phyloP scores from a whole-genome alignment of 1,140 invertebrate species.

The Saccostrea glomerata region DNA sequence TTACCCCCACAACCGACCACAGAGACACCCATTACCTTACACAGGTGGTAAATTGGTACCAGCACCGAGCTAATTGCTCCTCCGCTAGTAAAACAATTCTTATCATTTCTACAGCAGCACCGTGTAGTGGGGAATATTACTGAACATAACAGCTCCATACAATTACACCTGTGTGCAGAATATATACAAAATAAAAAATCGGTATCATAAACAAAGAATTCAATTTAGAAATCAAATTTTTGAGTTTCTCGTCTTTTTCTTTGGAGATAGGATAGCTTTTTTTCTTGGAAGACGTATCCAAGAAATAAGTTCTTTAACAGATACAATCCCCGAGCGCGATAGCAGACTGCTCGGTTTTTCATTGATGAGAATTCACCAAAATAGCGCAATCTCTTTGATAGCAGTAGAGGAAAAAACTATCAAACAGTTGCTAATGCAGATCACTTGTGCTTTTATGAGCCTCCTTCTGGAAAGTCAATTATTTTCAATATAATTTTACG shows the following conservation, averaged over 20 bases:
- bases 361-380: conserved; percentile 23
- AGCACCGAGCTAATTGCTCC: conserved; percentile 12
- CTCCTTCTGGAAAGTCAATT: background rate
- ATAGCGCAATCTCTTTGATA: conserved; percentile 11
- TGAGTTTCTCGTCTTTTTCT: background rate
- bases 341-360: background rate
- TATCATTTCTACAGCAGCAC: background rate
- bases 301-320: background rate
- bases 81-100: background rate
- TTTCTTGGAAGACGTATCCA: background rate
- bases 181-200: background rate
- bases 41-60: conserved; percentile 27
- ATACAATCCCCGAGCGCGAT: background rate
- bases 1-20: background rate
- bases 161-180: background rate
- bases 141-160: background rate
- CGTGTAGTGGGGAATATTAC: background rate
- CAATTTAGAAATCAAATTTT: background rate
- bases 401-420: background rate
- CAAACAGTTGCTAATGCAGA: conserved; percentile 30
- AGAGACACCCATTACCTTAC: background rate
- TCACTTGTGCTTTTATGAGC: conserved; percentile 23
- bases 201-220: background rate
- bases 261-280: background rate
- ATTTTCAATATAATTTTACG: conserved; percentile 2